Percentiles rank a stretch among this genome's conserved stretches.
phyloP scores from a whole-genome alignment of 2,888 invertebrate species.

The Xanthia icteritia region DNA sequence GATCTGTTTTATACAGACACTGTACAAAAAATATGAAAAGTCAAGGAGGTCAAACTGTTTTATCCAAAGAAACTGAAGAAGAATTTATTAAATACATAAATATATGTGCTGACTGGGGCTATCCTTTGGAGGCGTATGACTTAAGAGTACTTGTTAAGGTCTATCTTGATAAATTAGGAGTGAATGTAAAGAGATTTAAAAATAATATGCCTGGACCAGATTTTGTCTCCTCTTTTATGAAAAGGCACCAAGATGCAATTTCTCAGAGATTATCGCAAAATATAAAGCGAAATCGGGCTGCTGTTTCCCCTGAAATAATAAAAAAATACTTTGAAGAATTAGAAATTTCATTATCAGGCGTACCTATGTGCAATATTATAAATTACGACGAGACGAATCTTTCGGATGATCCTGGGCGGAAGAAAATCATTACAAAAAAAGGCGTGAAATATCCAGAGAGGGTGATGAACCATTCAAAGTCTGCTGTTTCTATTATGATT shows the following conservation, averaged over 20 bases:
- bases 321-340: conserved; percentile 45
- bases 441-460: conserved; percentile 52
- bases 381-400: conserved; percentile 61
- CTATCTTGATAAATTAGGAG: conserved; percentile 47
- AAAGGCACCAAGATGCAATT: conserved; percentile 39
- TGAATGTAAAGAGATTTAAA: conserved; percentile 39
- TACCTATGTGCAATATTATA: conserved; percentile 47
- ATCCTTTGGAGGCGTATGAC: conserved; percentile 45
- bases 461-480: conserved; percentile 35
- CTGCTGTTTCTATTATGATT: conserved; percentile 74
- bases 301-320: conserved; percentile 36
- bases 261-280: conserved; percentile 38
- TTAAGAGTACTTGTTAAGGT: conserved; percentile 42
- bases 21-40: conserved; percentile 46
- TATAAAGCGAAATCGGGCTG: conserved; percentile 45
- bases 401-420: conserved; percentile 50
- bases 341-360: conserved; percentile 34
- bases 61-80: conserved; percentile 37
- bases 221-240: conserved; percentile 38
- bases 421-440: conserved; percentile 47
- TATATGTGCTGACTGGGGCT: conserved; percentile 44
- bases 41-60: conserved; percentile 47
- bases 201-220: conserved; percentile 46
- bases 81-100: conserved; percentile 48
- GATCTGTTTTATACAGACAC: conserved; percentile 53